These are phyloP conservation scores for Zaprionus gabonicus DNA, from an alignment of 1,140 invertebrate species.

Conservation along the genomic window DNA sequence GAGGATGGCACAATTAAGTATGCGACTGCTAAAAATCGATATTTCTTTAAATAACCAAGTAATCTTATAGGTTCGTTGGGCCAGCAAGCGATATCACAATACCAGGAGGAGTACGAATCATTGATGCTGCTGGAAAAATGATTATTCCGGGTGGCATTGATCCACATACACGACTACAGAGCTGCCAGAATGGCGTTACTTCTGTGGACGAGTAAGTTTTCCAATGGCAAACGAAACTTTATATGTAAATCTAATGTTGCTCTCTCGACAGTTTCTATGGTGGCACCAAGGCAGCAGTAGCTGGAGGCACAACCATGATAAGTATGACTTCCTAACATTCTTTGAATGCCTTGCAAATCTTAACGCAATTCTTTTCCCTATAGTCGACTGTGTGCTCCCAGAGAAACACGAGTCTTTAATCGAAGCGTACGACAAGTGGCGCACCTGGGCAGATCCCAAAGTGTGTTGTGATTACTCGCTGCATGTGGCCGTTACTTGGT, in stretches of 20 bases:
- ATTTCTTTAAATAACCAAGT: neutral
- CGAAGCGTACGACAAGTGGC: slow-evolving; percentile 96
- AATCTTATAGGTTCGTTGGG: slow-evolving; percentile 58
- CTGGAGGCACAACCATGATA: slow-evolving; percentile 96
- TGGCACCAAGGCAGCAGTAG: slow-evolving; percentile 94
- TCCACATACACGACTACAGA: slow-evolving; percentile 94
- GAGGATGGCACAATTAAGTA: slow-evolving; percentile 84
- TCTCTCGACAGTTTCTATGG: slow-evolving; percentile 89
- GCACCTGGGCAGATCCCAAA: slow-evolving; percentile 95
- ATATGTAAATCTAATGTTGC: neutral
- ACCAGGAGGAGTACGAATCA: slow-evolving; percentile 90
- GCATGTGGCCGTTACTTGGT: slow-evolving; percentile 96
- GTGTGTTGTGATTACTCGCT: slow-evolving; percentile 99
- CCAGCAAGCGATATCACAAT: slow-evolving; percentile 90
- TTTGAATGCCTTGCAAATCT: slow-evolving; percentile 41
- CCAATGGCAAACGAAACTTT: neutral
- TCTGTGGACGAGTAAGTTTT: slow-evolving; percentile 89
- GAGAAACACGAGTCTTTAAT: slow-evolving; percentile 93
- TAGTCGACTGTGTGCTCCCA: slow-evolving; percentile 95
- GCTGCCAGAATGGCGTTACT: slow-evolving; percentile 93
- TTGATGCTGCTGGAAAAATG: slow-evolving; percentile 92
- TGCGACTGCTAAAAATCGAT: neutral
- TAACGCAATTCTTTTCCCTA: neutral
- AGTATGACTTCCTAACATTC: slow-evolving; percentile 85
- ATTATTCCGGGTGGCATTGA: slow-evolving; percentile 96